These are phyloP conservation scores for Shargacucullia verbasci DNA, from an alignment of 2,888 invertebrate genomes.

Conservation along the genomic window DNA sequence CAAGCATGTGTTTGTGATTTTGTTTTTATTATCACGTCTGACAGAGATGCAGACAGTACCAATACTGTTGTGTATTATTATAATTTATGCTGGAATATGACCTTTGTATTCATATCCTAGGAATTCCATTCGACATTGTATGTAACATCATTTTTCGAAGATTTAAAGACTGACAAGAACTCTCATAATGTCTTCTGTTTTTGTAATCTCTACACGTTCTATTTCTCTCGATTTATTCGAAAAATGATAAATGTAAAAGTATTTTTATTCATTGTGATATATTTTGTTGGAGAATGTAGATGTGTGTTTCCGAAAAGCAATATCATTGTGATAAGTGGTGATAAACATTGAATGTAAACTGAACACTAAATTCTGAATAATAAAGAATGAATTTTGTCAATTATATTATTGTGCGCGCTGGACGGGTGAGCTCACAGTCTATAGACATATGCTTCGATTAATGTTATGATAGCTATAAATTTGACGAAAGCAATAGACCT, in stretches of 20 bases:
- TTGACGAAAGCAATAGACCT: slow-evolving; percentile 58
- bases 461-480: slow-evolving; percentile 44
- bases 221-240: slow-evolving; percentile 68
- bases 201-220: slow-evolving; percentile 62
- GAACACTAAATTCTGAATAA: slow-evolving; percentile 68
- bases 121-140: slow-evolving; percentile 69
- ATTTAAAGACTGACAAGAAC: slow-evolving; percentile 79
- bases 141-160: slow-evolving; percentile 68
- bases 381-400: slow-evolving; percentile 82
- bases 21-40: slow-evolving; percentile 62
- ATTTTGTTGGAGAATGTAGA: slow-evolving; percentile 78
- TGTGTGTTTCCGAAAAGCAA: slow-evolving; percentile 86
- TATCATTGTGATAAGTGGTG: slow-evolving; percentile 85
- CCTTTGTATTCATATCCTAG: slow-evolving; percentile 66
- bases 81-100: slow-evolving; percentile 88
- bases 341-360: slow-evolving; percentile 72
- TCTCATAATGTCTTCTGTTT: slow-evolving; percentile 67
- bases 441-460: slow-evolving; percentile 42
- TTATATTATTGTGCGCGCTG: slow-evolving; percentile 70
- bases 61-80: slow-evolving; percentile 74
- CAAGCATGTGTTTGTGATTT: slow-evolving; percentile 87
- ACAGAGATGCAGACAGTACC: slow-evolving; percentile 63
- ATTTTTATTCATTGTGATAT: slow-evolving; percentile 86
- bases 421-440: slow-evolving; percentile 60
- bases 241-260: slow-evolving; percentile 69